Evolutionary conservation across 1,140 invertebrate species (phyloP).

Genomic region (Paraescarpia echinospica): DNA sequence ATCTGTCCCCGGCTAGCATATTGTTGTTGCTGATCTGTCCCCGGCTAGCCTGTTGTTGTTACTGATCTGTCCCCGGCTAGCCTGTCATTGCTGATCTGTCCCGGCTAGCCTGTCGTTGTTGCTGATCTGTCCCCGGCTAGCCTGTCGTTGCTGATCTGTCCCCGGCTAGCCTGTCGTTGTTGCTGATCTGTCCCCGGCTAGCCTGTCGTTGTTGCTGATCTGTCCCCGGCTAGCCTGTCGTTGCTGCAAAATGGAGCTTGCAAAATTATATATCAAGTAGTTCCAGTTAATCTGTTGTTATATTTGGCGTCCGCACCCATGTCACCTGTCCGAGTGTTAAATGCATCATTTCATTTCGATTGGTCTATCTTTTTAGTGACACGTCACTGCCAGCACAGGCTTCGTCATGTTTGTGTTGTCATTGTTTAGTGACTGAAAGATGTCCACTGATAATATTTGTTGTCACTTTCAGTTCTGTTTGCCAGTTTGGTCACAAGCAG

Average conservation of each 20-base stretch:
- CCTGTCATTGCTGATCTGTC: too few species aligned
- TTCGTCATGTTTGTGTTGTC: neutral
- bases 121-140: too few species aligned
- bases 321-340: neutral
- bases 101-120: too few species aligned
- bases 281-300: neutral
- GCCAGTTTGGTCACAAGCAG: too few species aligned
- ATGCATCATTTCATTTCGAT: neutral
- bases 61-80: too few species aligned
- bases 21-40: too few species aligned
- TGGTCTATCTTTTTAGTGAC: neutral
- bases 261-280: neutral
- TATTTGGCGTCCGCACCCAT: neutral
- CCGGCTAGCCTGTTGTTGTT: too few species aligned
- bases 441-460: neutral
- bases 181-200: too few species aligned
- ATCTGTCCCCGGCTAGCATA: too few species aligned
- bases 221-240: neutral
- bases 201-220: too few species aligned
- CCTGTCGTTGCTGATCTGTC: too few species aligned
- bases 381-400: neutral
- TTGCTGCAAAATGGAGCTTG: neutral
- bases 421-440: neutral
- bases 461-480: neutral
- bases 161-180: too few species aligned